Evolutionary conservation across 2,888 invertebrate genomes (phyloP).

Genomic region (Scaptomyza caliginosa): DNA sequence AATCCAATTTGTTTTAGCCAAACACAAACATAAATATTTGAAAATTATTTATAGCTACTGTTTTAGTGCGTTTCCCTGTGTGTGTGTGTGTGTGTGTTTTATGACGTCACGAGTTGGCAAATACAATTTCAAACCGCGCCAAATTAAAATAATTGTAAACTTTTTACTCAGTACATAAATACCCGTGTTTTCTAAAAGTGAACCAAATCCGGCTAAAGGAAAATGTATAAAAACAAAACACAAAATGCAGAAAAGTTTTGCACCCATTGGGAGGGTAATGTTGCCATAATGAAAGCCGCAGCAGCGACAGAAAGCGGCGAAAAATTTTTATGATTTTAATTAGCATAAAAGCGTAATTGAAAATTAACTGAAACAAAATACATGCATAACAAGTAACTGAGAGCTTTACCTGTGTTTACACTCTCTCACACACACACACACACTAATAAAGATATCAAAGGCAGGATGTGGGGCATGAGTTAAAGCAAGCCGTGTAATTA

Average conservation of each 20-base stretch:
- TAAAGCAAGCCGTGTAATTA: background rate
- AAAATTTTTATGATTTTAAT: conserved; percentile 67
- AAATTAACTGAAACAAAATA: conserved; percentile 68
- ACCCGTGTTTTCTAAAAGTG: conserved; percentile 2
- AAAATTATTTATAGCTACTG: conserved; percentile 3
- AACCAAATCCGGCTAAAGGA: conserved; percentile 16
- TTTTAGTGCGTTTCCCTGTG: background rate
- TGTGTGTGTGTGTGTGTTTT: background rate
- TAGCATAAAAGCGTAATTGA: conserved; percentile 75
- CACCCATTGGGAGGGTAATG: background rate
- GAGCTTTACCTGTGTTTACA: conserved; percentile 14
- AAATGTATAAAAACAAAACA: conserved; percentile 22
- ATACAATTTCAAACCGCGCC: conserved; percentile 5
- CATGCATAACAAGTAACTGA: conserved; percentile 14
- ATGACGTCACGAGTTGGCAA: conserved; percentile 1
- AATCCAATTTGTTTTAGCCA: conserved; percentile 3
- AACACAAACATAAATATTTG: conserved; percentile 3
- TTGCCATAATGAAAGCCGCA: conserved; percentile 25
- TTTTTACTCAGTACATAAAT: conserved; percentile 13
- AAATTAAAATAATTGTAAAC: conserved; percentile 20
- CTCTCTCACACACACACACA: conserved; percentile 6
- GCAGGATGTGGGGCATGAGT: background rate
- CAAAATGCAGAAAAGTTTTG: background rate
- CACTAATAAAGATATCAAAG: background rate
- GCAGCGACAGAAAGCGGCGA: conserved; percentile 37